A percentile compares a stretch with the other conserved stretches of the same genome.
Conservation (phyloP, 2,113 vertebrate species). For the Charadrius vociferus region DNA sequence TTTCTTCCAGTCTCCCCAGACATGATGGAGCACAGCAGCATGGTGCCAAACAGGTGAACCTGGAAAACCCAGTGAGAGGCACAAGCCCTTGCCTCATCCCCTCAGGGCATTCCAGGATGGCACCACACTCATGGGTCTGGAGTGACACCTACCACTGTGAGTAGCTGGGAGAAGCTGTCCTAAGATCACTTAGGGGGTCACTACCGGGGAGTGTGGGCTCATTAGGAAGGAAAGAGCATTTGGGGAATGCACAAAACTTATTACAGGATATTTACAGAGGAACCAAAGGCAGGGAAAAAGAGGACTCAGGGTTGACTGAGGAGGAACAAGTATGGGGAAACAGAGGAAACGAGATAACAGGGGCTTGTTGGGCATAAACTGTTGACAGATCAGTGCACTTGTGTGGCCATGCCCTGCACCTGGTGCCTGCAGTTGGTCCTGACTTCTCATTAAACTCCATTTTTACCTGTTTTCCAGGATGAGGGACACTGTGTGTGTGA, state of each 20-base stretch:
- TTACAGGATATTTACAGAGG: not conserved
- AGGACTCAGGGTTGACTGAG: not conserved
- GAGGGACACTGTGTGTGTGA: not conserved
- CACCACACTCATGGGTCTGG: not conserved
- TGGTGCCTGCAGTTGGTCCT: not conserved
- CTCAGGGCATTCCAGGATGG: not conserved
- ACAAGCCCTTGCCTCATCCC: not conserved
- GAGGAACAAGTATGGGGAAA: not conserved
- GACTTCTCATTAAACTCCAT: not conserved
- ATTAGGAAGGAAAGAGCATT: not conserved
- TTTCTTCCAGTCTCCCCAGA: not conserved
- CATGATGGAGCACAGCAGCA: not conserved
- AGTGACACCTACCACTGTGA: not conserved
- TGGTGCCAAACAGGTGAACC: not conserved
- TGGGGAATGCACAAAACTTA: not conserved
- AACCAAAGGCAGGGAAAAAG: not conserved
- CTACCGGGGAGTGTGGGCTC: not conserved
- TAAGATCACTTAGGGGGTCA: not conserved
- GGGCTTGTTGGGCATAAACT: not conserved
- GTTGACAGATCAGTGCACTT: accelerated
- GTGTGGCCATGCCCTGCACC: too few relatives aligned
- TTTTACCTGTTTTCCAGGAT: not conserved
- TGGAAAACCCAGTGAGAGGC: not conserved
- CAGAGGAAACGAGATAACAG: not conserved
- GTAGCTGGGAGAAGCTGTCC: not conserved